Evolutionary conservation across 2,797 vertebrate species (phyloP).

Genomic region (Tragopan temminckii): DNA sequence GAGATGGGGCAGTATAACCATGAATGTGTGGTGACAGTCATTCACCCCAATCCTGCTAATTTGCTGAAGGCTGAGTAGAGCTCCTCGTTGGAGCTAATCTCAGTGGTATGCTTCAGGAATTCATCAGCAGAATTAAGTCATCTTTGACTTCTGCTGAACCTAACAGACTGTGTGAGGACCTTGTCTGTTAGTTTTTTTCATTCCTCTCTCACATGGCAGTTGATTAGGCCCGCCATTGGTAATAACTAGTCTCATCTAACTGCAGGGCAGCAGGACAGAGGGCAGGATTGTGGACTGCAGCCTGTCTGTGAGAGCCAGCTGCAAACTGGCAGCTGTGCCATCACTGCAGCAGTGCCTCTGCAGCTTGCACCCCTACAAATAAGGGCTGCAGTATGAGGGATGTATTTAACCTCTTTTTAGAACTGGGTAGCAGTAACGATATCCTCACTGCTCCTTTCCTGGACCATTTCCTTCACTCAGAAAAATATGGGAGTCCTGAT

Average conservation of each 20-base stretch:
- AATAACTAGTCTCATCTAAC: neutral
- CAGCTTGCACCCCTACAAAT: neutral
- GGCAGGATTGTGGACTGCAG: neutral
- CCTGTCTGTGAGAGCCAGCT: neutral
- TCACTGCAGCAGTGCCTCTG: neutral
- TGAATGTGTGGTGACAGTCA: neutral
- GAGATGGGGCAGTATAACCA: neutral
- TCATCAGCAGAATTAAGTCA: neutral
- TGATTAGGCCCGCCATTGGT: neutral
- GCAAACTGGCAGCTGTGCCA: neutral
- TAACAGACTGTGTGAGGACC: neutral
- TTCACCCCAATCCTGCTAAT: neutral
- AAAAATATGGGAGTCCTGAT: neutral
- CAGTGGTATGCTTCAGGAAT: neutral
- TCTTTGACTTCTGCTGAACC: neutral
- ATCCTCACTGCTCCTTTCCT: neutral
- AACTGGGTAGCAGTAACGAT: neutral
- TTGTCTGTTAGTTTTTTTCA: neutral
- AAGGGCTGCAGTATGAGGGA: neutral
- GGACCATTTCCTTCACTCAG: neutral
- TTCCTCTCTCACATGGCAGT: neutral
- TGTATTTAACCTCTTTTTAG: neutral
- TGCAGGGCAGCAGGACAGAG: neutral
- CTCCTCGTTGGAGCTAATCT: neutral
- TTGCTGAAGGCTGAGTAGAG: neutral